phyloP scores from a whole-genome alignment of 2,113 vertebrate genomes.

The Chloropsis cyanopogon region DNA sequence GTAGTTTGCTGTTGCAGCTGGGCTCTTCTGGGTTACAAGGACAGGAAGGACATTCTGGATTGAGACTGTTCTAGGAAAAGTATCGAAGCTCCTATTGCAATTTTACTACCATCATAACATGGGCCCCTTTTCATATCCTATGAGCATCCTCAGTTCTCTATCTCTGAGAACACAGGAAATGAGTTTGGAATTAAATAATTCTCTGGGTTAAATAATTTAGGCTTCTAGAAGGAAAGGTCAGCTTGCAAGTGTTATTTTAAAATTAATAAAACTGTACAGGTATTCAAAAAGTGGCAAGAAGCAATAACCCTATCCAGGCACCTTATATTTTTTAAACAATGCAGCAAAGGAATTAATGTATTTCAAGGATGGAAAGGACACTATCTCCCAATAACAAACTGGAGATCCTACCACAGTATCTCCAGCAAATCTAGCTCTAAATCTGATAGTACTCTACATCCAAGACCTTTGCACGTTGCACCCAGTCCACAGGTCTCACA shows the following conservation, averaged over 20 bases:
- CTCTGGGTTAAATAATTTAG: neutral
- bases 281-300: neutral
- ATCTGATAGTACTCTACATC: neutral
- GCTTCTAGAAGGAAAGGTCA: neutral
- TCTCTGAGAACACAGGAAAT: neutral
- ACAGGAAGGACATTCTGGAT: neutral
- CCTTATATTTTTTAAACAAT: neutral
- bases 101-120: neutral
- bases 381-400: neutral
- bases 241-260: neutral
- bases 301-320: neutral
- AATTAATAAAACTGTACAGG: neutral
- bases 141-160: neutral
- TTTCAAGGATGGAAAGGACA: neutral
- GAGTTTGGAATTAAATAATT: neutral
- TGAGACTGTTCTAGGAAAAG: neutral
- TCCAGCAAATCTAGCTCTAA: neutral
- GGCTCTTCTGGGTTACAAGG: neutral
- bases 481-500: neutral
- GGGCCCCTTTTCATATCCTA: neutral
- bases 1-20: neutral
- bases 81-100: neutral
- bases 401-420: neutral
- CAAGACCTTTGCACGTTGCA: accelerated
- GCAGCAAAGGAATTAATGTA: neutral